phyloP scores from a whole-genome alignment of 2,113 vertebrate species.

The Dicrurus megarhynchus region DNA sequence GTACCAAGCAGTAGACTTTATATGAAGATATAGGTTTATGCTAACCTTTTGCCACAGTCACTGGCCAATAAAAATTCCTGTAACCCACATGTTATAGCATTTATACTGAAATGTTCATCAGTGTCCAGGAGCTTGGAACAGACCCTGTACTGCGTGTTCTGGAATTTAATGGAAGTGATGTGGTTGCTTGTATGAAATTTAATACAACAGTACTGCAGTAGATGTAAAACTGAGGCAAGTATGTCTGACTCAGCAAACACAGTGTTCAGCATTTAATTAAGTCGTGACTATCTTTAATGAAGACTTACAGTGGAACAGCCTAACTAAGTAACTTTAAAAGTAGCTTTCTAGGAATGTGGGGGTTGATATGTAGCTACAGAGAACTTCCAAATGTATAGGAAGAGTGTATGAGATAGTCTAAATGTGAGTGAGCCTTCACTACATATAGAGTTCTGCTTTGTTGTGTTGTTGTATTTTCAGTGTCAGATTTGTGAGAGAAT shows the following conservation, averaged over 20 bases:
- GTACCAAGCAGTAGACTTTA: not conserved
- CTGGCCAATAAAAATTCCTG: slow-evolving; percentile 39
- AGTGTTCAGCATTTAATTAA: not conserved
- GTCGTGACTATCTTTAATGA: not conserved
- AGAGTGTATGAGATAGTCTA: not conserved
- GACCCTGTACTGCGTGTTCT: slow-evolving; percentile 8
- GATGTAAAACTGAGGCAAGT: not conserved
- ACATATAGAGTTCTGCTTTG: not conserved
- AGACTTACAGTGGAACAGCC: not conserved
- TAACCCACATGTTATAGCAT: not conserved
- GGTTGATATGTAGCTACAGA: not conserved
- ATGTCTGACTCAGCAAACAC: slow-evolving; percentile 38
- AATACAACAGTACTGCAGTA: not conserved
- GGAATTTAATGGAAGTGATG: slow-evolving; percentile 43
- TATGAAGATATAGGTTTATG: not conserved
- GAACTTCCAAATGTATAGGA: not conserved
- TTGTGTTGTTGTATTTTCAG: not conserved
- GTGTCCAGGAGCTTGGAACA: slow-evolving; percentile 10
- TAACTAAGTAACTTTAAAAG: not conserved
- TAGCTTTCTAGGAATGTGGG: not conserved
- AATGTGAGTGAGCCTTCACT: not conserved
- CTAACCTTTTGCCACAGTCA: slow-evolving; percentile 27
- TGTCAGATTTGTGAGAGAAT: not conserved
- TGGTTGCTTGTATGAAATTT: not conserved
- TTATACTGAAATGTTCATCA: not conserved